These are phyloP conservation scores for Eupithecia subfuscata DNA, from an alignment of 2,888 invertebrate species.

Conservation along the genomic window DNA sequence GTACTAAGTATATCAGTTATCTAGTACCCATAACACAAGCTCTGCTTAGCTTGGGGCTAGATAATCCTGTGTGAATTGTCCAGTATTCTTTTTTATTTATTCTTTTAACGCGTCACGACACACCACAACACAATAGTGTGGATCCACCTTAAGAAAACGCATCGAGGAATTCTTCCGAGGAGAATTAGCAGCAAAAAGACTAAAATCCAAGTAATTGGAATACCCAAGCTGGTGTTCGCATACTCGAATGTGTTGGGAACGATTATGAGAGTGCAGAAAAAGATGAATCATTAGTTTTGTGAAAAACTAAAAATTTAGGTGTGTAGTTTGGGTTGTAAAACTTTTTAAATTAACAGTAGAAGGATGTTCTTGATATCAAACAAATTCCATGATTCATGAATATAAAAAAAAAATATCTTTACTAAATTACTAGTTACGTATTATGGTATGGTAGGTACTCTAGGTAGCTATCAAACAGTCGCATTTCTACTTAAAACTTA, in stretches of 20 bases:
- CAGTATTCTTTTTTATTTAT: too few species aligned
- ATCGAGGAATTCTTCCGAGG: constrained; percentile 51
- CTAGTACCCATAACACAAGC: too few species aligned
- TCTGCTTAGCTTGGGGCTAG: too few species aligned
- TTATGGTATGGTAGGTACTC: neutral
- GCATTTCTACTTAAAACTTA: constrained; percentile 9
- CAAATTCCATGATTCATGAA: neutral
- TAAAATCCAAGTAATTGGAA: constrained; percentile 49
- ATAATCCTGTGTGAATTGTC: too few species aligned
- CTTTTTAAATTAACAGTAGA: neutral
- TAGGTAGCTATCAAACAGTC: neutral
- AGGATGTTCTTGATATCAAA: neutral
- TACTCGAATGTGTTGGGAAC: constrained; percentile 35
- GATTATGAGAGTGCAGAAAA: constrained; percentile 18
- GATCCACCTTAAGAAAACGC: constrained; percentile 47
- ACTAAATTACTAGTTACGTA: neutral
- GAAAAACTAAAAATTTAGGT: constrained; percentile 4
- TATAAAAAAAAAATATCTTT: neutral
- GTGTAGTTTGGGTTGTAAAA: neutral
- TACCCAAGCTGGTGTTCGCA: constrained; percentile 36
- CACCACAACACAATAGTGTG: neutral
- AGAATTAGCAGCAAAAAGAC: constrained; percentile 48
- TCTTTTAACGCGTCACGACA: neutral
- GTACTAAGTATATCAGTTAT: too few species aligned
- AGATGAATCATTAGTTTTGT: constrained; percentile 7